Percentiles rank a stretch among this genome's conserved stretches.
phyloP scores from a whole-genome alignment of 2,113 vertebrate genomes.

The Mastomys natalensis region DNA sequence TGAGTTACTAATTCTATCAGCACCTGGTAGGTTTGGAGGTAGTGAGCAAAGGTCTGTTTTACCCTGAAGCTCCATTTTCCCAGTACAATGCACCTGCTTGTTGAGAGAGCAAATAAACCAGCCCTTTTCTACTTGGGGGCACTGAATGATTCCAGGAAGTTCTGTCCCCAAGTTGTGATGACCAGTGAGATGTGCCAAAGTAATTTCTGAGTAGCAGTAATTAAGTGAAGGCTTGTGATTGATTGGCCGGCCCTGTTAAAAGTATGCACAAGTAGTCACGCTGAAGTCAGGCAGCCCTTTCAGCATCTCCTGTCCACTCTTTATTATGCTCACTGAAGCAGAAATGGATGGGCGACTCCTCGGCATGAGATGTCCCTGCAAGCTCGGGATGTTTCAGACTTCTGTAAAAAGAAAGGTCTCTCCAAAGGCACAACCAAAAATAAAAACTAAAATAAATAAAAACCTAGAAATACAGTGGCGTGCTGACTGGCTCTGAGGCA shows the following conservation, averaged over 20 bases:
- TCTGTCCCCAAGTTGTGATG: neutral
- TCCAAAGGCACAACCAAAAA: neutral
- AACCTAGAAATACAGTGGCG: neutral
- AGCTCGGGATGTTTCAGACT: neutral
- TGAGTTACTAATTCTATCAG: neutral
- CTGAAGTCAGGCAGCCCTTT: neutral
- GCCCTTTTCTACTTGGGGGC: neutral
- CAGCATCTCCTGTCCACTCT: neutral
- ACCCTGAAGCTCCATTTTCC: neutral
- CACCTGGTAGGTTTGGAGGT: neutral
- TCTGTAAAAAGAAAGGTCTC: neutral
- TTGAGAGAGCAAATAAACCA: neutral
- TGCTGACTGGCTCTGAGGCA: neutral
- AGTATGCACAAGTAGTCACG: neutral
- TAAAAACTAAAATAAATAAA: neutral
- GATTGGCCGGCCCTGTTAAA: neutral
- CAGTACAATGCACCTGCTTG: neutral
- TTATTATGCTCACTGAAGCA: neutral
- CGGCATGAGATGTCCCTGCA: neutral
- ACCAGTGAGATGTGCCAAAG: neutral
- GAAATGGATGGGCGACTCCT: neutral
- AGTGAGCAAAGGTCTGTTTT: neutral
- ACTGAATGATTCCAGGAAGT: neutral
- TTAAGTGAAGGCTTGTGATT: neutral
- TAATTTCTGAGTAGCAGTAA: neutral